These are phyloP conservation scores for Leptinotarsa tumamoca DNA, from an alignment of 2,888 invertebrate species.

Conservation along the genomic window DNA sequence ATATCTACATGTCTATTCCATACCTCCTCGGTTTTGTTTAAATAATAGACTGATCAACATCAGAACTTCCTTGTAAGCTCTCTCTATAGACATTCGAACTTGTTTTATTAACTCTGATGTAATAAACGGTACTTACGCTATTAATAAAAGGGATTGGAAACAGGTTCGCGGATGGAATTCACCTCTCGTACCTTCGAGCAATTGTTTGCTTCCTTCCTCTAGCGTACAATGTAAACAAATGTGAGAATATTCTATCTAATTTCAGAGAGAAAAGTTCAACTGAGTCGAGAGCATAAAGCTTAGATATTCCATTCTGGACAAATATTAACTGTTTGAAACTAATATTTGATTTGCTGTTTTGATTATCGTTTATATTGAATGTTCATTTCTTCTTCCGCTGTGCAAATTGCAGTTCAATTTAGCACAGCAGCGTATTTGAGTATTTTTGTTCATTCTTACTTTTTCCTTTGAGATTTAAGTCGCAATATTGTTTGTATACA, in stretches of 20 bases:
- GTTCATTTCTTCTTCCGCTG: slow-evolving; percentile 6
- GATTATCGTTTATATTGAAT: slow-evolving; percentile 10
- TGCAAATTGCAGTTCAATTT: neutral
- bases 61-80: neutral
- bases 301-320: slow-evolving; percentile 36
- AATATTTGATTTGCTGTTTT: slow-evolving; percentile 39
- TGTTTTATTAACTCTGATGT: slow-evolving; percentile 28
- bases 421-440: neutral
- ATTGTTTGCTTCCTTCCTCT: slow-evolving; percentile 57
- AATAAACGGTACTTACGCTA: slow-evolving; percentile 43
- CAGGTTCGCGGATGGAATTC: slow-evolving; percentile 46
- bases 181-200: slow-evolving; percentile 55
- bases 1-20: neutral
- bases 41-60: slow-evolving; percentile 5
- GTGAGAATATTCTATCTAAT: slow-evolving; percentile 56
- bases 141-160: slow-evolving; percentile 43
- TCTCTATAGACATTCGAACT: neutral
- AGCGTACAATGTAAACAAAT: slow-evolving; percentile 54
- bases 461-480: no score
- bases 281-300: slow-evolving; percentile 44
- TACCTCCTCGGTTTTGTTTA: neutral
- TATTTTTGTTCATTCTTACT: no score
- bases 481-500: no score
- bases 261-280: slow-evolving; percentile 54
- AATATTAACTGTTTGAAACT: slow-evolving; percentile 43